Percentiles rank a stretch among this genome's conserved stretches.
Conservation (phyloP, 2,888 invertebrate genomes). For the Copidosoma aretas region DNA sequence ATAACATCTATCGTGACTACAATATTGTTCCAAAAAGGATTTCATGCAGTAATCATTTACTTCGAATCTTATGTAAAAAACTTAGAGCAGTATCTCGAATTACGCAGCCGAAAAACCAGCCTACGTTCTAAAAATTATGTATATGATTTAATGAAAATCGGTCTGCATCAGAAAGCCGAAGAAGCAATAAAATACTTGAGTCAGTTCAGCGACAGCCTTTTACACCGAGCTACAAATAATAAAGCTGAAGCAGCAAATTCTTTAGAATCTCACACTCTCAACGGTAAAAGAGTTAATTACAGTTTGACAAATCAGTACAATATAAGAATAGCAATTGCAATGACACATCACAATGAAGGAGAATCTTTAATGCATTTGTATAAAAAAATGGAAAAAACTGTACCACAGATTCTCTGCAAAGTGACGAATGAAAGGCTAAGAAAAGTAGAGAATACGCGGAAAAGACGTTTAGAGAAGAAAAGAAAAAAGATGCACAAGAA, state of each 20-base stretch:
- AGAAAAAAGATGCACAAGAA: background rate
- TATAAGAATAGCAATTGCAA: background rate
- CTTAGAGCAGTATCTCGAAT: background rate
- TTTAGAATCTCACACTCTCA: background rate
- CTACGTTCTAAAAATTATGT: no score
- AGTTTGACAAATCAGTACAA: conserved; percentile 11
- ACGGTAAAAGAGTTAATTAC: conserved; percentile 8
- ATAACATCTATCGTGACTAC: conserved; percentile 27
- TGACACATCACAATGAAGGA: conserved; percentile 27
- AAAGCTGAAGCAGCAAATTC: conserved; percentile 20
- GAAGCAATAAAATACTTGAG: conserved; percentile 27
- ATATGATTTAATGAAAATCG: no score
- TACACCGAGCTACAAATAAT: conserved; percentile 29
- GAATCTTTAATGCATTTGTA: conserved; percentile 19
- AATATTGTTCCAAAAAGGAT: conserved; percentile 30
- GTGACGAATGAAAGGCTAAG: background rate
- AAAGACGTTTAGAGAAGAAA: background rate
- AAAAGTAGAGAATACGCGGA: conserved; percentile 3
- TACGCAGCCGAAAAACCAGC: no score
- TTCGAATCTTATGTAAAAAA: conserved; percentile 26
- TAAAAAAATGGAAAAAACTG: background rate
- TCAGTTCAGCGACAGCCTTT: conserved; percentile 37
- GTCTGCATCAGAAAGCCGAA: no score
- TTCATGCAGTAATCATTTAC: conserved; percentile 37
- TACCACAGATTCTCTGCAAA: background rate